These are phyloP conservation scores for Cynocephalus volans DNA, from an alignment of 2,113 vertebrate species.

Conservation along the genomic window DNA sequence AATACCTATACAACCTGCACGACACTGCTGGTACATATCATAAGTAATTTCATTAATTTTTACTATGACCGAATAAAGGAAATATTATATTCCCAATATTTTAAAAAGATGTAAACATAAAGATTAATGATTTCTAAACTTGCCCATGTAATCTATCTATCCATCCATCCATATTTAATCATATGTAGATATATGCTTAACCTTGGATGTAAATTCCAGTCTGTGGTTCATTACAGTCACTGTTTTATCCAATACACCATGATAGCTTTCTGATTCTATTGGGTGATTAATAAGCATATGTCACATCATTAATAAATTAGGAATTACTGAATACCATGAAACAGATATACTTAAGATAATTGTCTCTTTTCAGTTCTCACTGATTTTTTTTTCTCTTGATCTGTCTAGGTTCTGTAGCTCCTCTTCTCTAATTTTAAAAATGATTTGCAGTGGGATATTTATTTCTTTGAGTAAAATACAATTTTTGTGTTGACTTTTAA, in stretches of 20 bases:
- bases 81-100: not conserved
- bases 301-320: conserved; percentile 25
- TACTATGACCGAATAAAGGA: conserved; percentile 9
- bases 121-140: conserved; percentile 48
- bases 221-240: not conserved
- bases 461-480: conserved; percentile 26
- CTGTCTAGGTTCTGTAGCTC: not conserved
- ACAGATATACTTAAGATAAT: conserved; percentile 20
- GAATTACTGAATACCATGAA: conserved; percentile 15
- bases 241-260: not conserved
- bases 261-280: not conserved
- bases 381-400: conserved; percentile 25
- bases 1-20: not conserved
- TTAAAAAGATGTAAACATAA: not conserved
- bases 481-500: conserved; percentile 71
- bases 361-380: not conserved
- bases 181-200: not conserved
- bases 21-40: not conserved
- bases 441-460: conserved; percentile 22
- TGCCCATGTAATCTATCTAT: not conserved
- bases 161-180: not conserved
- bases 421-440: conserved; percentile 26
- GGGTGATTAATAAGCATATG: not conserved
- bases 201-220: not conserved
- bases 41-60: conserved; percentile 25